Base-by-base conservation (phyloP, 1,140 invertebrate genomes). In the Penaeus chinensis region DNA sequence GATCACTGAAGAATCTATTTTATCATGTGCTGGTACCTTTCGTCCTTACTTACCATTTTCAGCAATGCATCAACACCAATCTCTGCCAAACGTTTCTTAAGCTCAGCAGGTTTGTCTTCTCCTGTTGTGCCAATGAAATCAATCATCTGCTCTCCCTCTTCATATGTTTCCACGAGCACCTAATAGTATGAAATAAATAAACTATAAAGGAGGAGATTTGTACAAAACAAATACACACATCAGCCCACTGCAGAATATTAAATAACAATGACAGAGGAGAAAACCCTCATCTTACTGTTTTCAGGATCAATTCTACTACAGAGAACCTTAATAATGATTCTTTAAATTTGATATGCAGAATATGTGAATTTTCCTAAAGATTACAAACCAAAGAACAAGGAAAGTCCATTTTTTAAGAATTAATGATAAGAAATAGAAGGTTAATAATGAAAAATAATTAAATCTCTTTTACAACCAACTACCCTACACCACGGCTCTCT, bases 131-230 rank as follows among this genome's bases (percentile, higher is more conserved):
- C 88, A 2, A 93, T 81, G 74, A 93, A 92, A 62, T 92, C 87
- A 24, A 91, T 90, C 79, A 94, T 92, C 5, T 91, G 90, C 42
- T 91, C 85, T 54, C 93, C 93, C 71, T 93, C 93, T 90, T 94
- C 93, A 89, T 92, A 94, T 61, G 92, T 93, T 90, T 94, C 93
- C 10, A 94, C 93, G 60, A 94, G 89, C 47, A 94, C 91, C 77
- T 91, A 88, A 13, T 88, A 87, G 22, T 90, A 90, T 24, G 92
- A 91, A 82, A 93, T 90, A 71, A 47, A 63, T 54, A 54, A 32
- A 54, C 10, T 54, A 16, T 24, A 71, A 37, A 37, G 13, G 8
- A 71, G 16, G 32, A 24, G 32, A 71, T 37, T 71, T 19, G 7
- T 13, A 71, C 11, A 37, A 71, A 11, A 27, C 69, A 37, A 2